Percentiles rank a stretch among this genome's conserved stretches.
phyloP scores from a whole-genome alignment of 2,888 invertebrate genomes.

The Entomobrya proxima region DNA sequence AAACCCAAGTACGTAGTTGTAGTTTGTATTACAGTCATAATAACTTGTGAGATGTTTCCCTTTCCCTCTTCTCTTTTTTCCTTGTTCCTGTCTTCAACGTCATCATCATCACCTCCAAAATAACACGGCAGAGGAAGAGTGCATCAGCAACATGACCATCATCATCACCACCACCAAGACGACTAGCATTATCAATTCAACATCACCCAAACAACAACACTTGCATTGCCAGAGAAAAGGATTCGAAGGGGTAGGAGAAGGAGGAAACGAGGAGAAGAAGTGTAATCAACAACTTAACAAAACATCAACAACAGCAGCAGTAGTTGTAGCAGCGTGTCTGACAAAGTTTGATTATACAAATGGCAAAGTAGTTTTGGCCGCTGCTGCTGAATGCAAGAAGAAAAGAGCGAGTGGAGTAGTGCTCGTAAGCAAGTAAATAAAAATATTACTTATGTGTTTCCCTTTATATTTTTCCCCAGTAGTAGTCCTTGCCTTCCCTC shows the following conservation, averaged over 20 bases:
- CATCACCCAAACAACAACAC: background rate
- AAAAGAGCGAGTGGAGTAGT: too few species aligned
- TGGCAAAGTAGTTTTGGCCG: background rate
- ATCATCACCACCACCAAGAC: too few species aligned
- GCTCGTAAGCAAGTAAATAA: too few species aligned
- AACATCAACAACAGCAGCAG: background rate
- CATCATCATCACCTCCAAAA: background rate
- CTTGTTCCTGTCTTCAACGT: background rate
- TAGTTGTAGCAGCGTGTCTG: background rate
- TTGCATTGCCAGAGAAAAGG: background rate
- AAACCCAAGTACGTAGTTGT: too few species aligned
- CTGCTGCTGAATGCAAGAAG: background rate
- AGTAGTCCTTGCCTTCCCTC: too few species aligned
- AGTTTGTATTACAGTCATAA: too few species aligned
- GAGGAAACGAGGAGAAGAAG: background rate
- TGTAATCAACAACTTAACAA: conserved; percentile 18
- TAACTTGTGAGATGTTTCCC: too few species aligned
- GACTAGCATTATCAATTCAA: background rate
- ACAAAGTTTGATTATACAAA: background rate
- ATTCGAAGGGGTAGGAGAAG: background rate
- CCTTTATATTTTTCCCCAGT: too few species aligned
- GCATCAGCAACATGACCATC: background rate
- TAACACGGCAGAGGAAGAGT: background rate
- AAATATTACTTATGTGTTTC: too few species aligned
- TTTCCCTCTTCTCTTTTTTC: background rate